phyloP scores from a whole-genome alignment of 2,888 invertebrate genomes.

The Heteromyza rotundicornis region DNA sequence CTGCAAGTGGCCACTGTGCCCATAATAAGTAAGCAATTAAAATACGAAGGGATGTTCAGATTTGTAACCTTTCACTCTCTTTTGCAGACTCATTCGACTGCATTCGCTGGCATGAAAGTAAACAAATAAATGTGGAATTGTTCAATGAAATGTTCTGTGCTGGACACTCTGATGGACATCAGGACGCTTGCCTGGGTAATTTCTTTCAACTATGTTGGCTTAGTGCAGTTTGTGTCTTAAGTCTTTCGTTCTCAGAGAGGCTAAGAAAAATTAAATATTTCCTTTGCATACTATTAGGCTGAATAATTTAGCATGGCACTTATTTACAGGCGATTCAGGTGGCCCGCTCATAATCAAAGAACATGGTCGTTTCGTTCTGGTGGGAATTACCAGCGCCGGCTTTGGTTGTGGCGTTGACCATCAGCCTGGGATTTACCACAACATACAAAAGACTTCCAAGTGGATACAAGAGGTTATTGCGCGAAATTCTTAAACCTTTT shows the following conservation, averaged over 20 bases:
- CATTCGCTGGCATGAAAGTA: constrained; percentile 80
- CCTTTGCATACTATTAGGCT: constrained; percentile 41
- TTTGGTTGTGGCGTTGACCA: constrained; percentile 86
- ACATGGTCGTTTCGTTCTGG: constrained; percentile 74
- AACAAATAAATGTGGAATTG: constrained; percentile 79
- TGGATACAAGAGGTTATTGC: constrained; percentile 72
- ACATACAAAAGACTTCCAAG: constrained; percentile 72
- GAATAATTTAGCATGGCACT: neutral
- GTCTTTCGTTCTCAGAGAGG: constrained; percentile 11
- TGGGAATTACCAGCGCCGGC: constrained; percentile 84
- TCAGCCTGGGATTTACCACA: constrained; percentile 87
- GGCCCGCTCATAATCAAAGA: constrained; percentile 78
- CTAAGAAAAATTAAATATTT: neutral
- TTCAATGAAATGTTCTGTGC: constrained; percentile 84
- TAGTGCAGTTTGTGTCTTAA: neutral
- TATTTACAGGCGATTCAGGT: constrained; percentile 74
- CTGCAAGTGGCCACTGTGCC: constrained; percentile 82
- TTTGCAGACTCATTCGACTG: constrained; percentile 73
- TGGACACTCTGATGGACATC: constrained; percentile 80
- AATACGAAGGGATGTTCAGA: neutral
- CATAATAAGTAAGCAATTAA: constrained; percentile 70
- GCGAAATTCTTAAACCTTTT: constrained; percentile 32
- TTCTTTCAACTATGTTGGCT: too few species aligned
- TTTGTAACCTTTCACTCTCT: neutral
- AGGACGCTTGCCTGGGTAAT: constrained; percentile 79